These are phyloP conservation scores for Muscina levida DNA, from an alignment of 2,888 invertebrate genomes.

Conservation along the genomic window DNA sequence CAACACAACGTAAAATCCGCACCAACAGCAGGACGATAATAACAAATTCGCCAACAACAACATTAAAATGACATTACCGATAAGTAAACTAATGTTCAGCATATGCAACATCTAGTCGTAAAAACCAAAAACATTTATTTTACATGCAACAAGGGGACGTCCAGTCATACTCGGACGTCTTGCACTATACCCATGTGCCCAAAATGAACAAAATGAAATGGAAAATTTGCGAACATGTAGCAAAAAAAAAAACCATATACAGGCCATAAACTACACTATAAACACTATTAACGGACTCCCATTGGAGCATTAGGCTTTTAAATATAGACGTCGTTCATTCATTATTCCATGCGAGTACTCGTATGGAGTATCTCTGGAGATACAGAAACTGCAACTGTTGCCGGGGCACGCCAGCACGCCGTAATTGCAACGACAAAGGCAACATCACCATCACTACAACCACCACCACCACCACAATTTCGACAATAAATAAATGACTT, in stretches of 20 bases:
- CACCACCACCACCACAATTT: too few species aligned
- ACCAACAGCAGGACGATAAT: conserved; percentile 48
- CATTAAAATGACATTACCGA: conserved; percentile 61
- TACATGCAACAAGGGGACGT: too few species aligned
- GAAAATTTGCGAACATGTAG: too few species aligned
- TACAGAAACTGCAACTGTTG: conserved; percentile 9
- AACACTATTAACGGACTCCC: conserved; percentile 61
- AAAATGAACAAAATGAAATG: too few species aligned
- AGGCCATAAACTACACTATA: conserved; percentile 63
- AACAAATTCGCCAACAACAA: conserved; percentile 59
- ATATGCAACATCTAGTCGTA: conserved; percentile 62
- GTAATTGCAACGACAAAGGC: too few species aligned
- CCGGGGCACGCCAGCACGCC: too few species aligned
- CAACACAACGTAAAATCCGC: conserved; percentile 16
- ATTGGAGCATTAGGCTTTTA: conserved; percentile 33
- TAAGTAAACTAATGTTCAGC: conserved; percentile 66
- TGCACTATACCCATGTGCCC: too few species aligned
- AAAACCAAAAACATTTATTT: conserved; percentile 20
- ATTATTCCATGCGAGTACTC: conserved; percentile 1
- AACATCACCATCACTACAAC: too few species aligned
- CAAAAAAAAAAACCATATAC: not conserved
- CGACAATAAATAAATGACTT: conserved; percentile 46
- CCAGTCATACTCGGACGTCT: too few species aligned
- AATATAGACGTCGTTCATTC: conserved; percentile 40
- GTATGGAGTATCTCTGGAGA: not conserved